phyloP scores from a whole-genome alignment of 2,888 invertebrate species.

The Hirtodrosophila histrioides region DNA sequence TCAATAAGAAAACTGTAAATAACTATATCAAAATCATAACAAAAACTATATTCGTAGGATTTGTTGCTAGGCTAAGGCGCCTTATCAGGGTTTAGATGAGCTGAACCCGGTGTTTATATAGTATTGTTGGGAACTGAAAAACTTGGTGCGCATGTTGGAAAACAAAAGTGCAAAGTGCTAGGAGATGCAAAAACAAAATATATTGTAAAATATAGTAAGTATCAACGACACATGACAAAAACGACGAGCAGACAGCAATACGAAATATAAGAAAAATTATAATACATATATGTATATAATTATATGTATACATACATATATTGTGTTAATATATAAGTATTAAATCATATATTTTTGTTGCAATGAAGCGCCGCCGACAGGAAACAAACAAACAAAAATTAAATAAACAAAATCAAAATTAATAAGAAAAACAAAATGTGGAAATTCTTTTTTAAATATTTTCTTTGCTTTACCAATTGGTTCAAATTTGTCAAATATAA shows the following conservation, averaged over 20 bases:
- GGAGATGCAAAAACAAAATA: constrained; percentile 20
- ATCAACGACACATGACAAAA: constrained; percentile 36
- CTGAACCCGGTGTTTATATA: constrained; percentile 18
- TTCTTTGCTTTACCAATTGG: constrained; percentile 18
- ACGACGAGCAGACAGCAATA: constrained; percentile 33
- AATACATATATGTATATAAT: constrained; percentile 9
- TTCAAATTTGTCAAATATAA: constrained; percentile 4
- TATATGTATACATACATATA: constrained; percentile 15
- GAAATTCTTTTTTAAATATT: constrained; percentile 41
- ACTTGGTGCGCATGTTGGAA: constrained; percentile 18
- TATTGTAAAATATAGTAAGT: constrained; percentile 12
- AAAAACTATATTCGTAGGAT: not conserved
- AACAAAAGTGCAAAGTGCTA: constrained; percentile 26
- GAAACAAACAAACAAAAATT: constrained; percentile 31
- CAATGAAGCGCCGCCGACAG: constrained; percentile 69
- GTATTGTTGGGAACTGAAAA: constrained; percentile 26
- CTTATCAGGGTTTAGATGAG: constrained; percentile 29
- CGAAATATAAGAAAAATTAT: constrained; percentile 13
- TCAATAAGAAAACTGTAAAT: constrained; percentile 41
- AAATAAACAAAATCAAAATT: constrained; percentile 18
- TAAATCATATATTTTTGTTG: constrained; percentile 52
- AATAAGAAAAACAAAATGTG: constrained; percentile 43
- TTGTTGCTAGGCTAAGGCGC: constrained; percentile 33
- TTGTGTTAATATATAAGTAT: constrained; percentile 41
- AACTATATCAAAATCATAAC: constrained; percentile 9